Base-by-base conservation (phyloP, 2,888 invertebrate genomes). In the Spicauda simplicius region DNA sequence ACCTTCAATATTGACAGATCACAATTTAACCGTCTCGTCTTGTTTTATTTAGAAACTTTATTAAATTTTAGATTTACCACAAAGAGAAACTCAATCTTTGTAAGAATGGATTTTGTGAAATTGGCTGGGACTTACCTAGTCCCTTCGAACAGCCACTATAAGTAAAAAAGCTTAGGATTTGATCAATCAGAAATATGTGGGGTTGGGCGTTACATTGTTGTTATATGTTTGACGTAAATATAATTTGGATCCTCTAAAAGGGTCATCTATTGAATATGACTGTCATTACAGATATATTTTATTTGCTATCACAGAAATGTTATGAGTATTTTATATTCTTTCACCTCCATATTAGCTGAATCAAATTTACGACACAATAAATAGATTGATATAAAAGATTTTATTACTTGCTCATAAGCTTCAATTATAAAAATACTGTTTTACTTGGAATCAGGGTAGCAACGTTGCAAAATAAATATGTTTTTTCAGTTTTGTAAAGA, bases 91-190 rank as follows among this genome's bases (percentile, higher is more conserved):
- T 14, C 55, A 61, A 61, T 61, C 19, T 37, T 37, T 20, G 37
- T 53, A 53, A 53, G 33, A 20, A 50, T 41, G 41, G 61, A 54
- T 33, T 62, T 62, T 48, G 54, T 62, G 61, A 62, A 62, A 62
- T 62, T 62, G 61, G 54, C 20, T 54, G 61, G 53, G 37, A 54
- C 54, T 62, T 54, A 54, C 61, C 53, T 54, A 30, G 54, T 19
- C n/a, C 12, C 20, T 60, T 41, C 41, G 54, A 62, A 61, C 25
- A 25, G 16, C 33, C 33, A 41, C 14, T 41, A 62, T 53, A 20
- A 62, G 20, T 62, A n/a, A 2, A 53, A 54, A 62, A 25, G 54
- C 20, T 62, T 54, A 41, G 61, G 54, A 62, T 62, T 62, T 62
- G 61, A 53, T 41, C 54, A 54, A 62, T 41, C 53, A 62, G 41